phyloP scores from a whole-genome alignment of 2,888 invertebrate species.

The Lasioglossum lativentre region DNA sequence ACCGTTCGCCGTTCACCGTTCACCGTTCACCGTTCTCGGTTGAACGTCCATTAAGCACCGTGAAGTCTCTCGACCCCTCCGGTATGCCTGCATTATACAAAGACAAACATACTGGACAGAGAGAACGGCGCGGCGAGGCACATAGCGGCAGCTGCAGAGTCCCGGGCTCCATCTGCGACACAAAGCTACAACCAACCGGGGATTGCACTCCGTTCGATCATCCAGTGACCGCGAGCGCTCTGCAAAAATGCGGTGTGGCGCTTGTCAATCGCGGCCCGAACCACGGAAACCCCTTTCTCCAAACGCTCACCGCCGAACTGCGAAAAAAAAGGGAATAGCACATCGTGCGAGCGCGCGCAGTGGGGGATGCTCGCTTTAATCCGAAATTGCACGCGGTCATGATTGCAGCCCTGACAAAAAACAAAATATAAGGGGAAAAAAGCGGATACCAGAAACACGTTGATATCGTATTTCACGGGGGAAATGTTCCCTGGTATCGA shows the following conservation, averaged over 20 bases:
- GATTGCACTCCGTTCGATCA: constrained; percentile 27
- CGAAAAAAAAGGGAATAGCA: background rate
- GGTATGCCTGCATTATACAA: constrained; percentile 18
- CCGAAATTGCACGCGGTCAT: background rate
- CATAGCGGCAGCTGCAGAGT: background rate
- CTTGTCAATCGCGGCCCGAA: constrained; percentile 19
- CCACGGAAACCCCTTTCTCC: constrained; percentile 10
- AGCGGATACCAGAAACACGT: background rate
- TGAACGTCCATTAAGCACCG: constrained; percentile 12
- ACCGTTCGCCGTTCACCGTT: background rate
- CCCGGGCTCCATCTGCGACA: constrained; percentile 2
- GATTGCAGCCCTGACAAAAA: background rate
- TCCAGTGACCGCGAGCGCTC: constrained; percentile 12
- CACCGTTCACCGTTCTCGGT: background rate
- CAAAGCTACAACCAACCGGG: constrained; percentile 8
- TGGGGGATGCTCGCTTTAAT: background rate
- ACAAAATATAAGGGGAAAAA: background rate
- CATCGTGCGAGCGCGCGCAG: background rate
- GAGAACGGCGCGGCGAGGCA: background rate
- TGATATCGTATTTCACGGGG: background rate
- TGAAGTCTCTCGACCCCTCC: background rate
- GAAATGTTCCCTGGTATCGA: background rate
- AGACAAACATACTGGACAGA: constrained; percentile 20
- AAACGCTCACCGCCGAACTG: background rate
- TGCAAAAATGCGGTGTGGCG: constrained; percentile 1